Percentiles rank a stretch among this genome's conserved stretches.
These are phyloP conservation scores for Lontra canadensis DNA, from an alignment of 2,113 vertebrate genomes.

Conservation along the genomic window DNA sequence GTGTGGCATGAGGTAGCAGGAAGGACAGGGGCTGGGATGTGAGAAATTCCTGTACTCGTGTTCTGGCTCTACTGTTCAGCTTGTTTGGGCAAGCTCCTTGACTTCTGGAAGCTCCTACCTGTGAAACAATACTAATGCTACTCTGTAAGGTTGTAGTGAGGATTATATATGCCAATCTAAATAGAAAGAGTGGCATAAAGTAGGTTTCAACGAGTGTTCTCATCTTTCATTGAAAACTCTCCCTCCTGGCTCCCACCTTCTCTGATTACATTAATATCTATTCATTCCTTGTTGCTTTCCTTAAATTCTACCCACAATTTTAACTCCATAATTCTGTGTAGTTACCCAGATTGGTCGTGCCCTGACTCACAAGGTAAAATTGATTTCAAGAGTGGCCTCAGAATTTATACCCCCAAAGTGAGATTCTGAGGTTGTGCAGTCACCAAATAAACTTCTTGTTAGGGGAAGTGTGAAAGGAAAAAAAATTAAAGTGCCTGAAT, in stretches of 20 bases:
- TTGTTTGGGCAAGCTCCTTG: background rate
- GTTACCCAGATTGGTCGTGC: background rate
- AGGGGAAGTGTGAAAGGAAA: background rate
- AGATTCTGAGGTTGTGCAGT: background rate
- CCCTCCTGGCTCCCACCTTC: background rate
- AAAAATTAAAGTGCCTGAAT: background rate
- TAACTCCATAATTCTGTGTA: background rate
- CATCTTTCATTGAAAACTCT: background rate
- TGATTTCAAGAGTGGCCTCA: background rate
- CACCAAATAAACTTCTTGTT: background rate
- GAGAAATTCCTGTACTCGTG: background rate
- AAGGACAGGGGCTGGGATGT: background rate
- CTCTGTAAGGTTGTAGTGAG: background rate
- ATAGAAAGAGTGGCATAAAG: background rate
- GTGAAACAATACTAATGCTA: background rate
- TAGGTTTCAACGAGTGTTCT: background rate
- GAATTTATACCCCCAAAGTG: background rate
- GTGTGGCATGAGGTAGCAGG: background rate
- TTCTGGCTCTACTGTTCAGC: background rate
- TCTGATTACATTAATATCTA: background rate
- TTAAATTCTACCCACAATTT: background rate
- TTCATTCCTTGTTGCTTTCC: background rate
- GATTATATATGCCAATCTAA: background rate
- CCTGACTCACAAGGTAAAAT: background rate
- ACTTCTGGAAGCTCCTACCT: background rate